These are phyloP conservation scores for Clitarchus hookeri DNA, from an alignment of 2,888 invertebrate genomes.

Conservation along the genomic window DNA sequence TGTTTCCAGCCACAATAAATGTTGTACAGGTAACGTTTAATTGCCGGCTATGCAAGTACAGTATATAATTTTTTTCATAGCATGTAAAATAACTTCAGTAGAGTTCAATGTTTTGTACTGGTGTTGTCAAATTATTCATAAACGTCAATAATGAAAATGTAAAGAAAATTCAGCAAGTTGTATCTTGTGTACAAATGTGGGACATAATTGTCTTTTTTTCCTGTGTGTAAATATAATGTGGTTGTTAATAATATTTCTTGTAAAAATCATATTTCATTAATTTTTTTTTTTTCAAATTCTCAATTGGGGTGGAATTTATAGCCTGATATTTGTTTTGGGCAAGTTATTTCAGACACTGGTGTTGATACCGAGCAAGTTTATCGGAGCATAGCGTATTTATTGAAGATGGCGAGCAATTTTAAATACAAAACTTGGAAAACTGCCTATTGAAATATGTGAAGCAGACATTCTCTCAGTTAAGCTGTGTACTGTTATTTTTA, in stretches of 20 bases:
- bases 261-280: neutral
- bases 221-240: neutral
- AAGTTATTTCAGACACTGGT: neutral
- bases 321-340: neutral
- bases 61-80: neutral
- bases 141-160: neutral
- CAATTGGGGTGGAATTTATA: neutral
- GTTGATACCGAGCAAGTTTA: neutral
- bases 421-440: no score
- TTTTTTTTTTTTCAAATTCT: neutral
- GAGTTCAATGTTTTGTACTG: neutral
- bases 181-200: neutral
- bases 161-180: neutral
- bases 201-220: neutral
- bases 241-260: neutral
- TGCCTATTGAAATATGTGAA: no score
- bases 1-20: neutral
- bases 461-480: no score
- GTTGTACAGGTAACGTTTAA: neutral
- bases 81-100: neutral
- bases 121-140: neutral
- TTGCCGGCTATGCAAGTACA: neutral
- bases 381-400: no score
- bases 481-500: no score
- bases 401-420: no score